A percentile compares a stretch with the other conserved stretches of the same genome.
These are phyloP conservation scores for Nannoperca obscura DNA, from an alignment of 2,797 vertebrate genomes.

Conservation along the genomic window DNA sequence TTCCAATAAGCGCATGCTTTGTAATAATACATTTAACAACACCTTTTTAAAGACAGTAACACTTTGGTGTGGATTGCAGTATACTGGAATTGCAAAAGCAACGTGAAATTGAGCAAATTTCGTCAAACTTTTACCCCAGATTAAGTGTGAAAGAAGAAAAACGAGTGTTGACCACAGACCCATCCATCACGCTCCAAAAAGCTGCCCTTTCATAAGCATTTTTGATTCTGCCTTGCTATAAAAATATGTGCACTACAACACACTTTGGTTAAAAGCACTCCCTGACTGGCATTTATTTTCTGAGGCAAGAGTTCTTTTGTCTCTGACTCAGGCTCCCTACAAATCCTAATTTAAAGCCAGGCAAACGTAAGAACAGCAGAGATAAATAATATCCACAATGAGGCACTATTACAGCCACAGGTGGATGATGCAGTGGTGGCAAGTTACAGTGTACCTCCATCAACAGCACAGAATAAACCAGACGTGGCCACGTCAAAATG, in stretches of 20 bases:
- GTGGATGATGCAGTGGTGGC: background rate
- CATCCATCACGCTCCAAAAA: background rate
- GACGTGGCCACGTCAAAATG: background rate
- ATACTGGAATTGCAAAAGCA: background rate
- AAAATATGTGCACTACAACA: slow-evolving; percentile 13
- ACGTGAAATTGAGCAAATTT: background rate
- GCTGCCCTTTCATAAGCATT: background rate
- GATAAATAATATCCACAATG: background rate
- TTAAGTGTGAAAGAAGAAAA: background rate
- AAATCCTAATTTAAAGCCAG: slow-evolving; percentile 7
- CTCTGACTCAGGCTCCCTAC: slow-evolving; percentile 10
- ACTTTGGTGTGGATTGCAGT: slow-evolving; percentile 9
- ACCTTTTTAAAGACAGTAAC: slow-evolving; percentile 19
- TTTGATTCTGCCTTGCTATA: slow-evolving; percentile 2
- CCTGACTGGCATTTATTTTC: background rate
- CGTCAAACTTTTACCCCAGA: background rate
- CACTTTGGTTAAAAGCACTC: slow-evolving; percentile 12
- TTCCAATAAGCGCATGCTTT: slow-evolving; percentile 38
- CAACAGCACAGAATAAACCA: background rate
- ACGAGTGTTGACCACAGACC: background rate
- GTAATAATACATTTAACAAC: slow-evolving; percentile 43
- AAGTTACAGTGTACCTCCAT: background rate
- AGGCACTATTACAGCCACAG: background rate
- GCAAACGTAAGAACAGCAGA: background rate
- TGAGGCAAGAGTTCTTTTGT: background rate